These are phyloP conservation scores for Anguilla obscura DNA, from an alignment of 2,797 vertebrate species.

Conservation along the genomic window DNA sequence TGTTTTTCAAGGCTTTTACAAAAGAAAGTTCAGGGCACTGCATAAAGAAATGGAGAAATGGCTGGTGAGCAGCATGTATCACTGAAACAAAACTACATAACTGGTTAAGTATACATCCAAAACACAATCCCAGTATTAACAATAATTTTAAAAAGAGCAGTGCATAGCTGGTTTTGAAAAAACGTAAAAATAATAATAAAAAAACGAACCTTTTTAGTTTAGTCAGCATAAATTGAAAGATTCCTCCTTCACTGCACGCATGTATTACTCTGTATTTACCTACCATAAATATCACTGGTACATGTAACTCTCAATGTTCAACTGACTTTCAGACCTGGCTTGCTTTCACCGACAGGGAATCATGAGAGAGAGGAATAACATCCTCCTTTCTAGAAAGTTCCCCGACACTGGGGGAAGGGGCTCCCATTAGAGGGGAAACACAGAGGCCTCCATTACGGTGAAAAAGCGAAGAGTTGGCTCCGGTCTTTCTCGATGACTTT, in stretches of 20 bases:
- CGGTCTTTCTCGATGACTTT: neutral
- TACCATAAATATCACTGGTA: slow-evolving; percentile 51
- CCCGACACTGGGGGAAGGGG: slow-evolving; percentile 34
- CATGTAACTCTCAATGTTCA: slow-evolving; percentile 42
- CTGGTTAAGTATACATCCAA: neutral
- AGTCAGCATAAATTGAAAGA: neutral
- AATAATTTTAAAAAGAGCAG: neutral
- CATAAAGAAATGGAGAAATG: neutral
- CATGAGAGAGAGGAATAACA: slow-evolving; percentile 38
- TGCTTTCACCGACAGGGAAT: slow-evolving; percentile 63
- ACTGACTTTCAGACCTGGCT: slow-evolving; percentile 66
- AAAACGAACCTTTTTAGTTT: neutral
- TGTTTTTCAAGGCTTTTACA: neutral
- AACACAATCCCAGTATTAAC: neutral
- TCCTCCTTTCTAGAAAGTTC: slow-evolving; percentile 30
- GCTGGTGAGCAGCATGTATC: neutral
- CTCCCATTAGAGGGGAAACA: neutral
- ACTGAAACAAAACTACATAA: neutral
- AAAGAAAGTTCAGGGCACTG: neutral
- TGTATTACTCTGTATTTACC: neutral
- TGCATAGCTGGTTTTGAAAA: neutral
- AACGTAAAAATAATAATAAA: neutral
- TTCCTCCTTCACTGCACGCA: neutral
- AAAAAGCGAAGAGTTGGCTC: neutral
- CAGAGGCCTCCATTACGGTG: neutral